Evolutionary conservation across 2,113 vertebrate genomes (phyloP), one percentile per base, ranked within the genome.

Genomic region (Melanostigma gelatinosum): DNA sequence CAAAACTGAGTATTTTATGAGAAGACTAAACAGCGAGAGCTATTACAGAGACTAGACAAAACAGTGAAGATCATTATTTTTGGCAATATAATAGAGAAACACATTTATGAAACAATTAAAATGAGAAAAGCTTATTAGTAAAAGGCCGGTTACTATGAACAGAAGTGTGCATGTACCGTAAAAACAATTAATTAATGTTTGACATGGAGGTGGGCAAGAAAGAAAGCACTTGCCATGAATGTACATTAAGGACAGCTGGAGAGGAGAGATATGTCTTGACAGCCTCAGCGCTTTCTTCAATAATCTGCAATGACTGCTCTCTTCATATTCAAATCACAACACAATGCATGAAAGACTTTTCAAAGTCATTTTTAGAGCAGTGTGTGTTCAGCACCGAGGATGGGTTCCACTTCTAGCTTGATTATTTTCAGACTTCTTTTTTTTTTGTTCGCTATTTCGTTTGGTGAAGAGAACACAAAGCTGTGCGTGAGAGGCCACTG

Each of bases 291-390:
- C 78, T 72, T 85, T 66, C 27, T 80, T 40, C 79, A 75, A 62
- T 90, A 90, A 92, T 92, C 83, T 83, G 52, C 68, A 74, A 65
- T 65, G 79, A 66, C 62, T 80, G 63, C 73, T 82, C 72, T 68
- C 63, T 75, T 83, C 80, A 84, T 55, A 80, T 88, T 88, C 68
- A 88, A 85, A 89, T 6, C 0, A 79, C 24, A 80, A 66, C 24
- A 68, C 72, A 72, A 78, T 40, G 83, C 52, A 76, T 68, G 73
- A 69, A 79, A 83, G 76, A 74, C 44, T 67, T 81, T 89, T 89
- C 73, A 86, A 87, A 76, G 83, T 77, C 71, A 8, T 15, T 79
- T 52, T 77, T 65, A 8, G 58, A 72, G 44, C 29, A 42, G 12
- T 8, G 27, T 58, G 66, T 52, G 34, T 42, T 40, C 69, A 69